Evolutionary conservation across 2,797 vertebrate species (phyloP), one percentile per base, ranked within the genome.

Genomic region (Diplodus sargus): DNA sequence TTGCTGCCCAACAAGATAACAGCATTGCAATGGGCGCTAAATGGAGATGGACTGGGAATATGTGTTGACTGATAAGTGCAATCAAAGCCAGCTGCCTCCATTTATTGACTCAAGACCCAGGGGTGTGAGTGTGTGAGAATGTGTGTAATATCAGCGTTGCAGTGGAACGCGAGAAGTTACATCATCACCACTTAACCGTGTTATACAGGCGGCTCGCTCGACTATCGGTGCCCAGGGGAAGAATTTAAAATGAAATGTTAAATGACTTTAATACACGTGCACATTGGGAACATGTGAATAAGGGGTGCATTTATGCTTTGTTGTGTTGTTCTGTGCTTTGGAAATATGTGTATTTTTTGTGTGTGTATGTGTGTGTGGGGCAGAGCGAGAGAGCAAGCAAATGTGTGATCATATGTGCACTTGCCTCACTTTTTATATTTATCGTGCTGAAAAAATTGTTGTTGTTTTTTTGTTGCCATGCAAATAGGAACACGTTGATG

Each of bases 101-200:
- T 79, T 89, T 87, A 89, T 85, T 86, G 84, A 88, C 84, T 91
- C 52, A 68, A 84, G 74, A 87, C 85, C 83, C 78, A 85, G 59
- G 78, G 81, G 84, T 88, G 85, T 10, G 70, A 78, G 76, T 45
- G 60, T 62, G 71, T 78, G 76, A 81, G 76, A 65, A 79, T 84
- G 85, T 78, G 79, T 81, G 81, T 73, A 69, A 76, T 86, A 84
- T 86, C 75, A 78, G 71, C 23, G 81, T 92, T 91, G 85, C 90
- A 87, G 82, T 70, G 81, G 74, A 90, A 78, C 77, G 86, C 58
- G 65, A 79, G 76, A 65, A 84, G 72, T 92, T 93, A 83, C 91
- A 93, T 93, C 90, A 93, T 84, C 75, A 68, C 81, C 80, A 89
- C 80, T 91, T 91, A 91, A 85, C 77, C 66, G 70, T 75, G 85